Evolutionary conservation across 1,140 invertebrate species (phyloP), one percentile per base, ranked within the genome.

Genomic region (Nymphalis io): DNA sequence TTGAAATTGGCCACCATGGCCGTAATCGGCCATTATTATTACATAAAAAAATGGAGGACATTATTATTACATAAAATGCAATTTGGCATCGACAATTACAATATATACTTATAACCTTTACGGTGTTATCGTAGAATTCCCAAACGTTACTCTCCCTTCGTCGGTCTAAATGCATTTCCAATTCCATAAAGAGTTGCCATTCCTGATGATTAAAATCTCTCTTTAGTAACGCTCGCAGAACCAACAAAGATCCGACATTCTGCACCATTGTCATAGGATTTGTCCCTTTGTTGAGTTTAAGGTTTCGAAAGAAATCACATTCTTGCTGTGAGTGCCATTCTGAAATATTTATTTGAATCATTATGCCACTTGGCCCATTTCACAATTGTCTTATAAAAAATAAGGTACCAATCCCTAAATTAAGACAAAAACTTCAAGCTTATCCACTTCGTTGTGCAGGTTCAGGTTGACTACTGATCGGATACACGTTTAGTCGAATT

Each of bases 141-240:
- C 93, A 94, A 6, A 94, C 84, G 3, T 58, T 63, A 11, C 92
- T 93, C 16, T 81, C 80, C 55, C 90, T 89, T 58, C 94, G 88
- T 61, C 93, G 80, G 18, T 93, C 86, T 38, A 93, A 51, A 76
- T 95, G 94, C 16, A 92, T 89, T 78, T 95, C 94, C 68, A 95
- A 84, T 40, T 85, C 73, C 74, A 92, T 83, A 20, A 95, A 89
- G 72, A 88, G 76, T 10, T 90, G 60, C 94, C 94, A 95, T 12
- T 83, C 72, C 59, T 83, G 70, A 12, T 82, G 73, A 74, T 93
- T 80, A 2, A 74, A 73, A n/a, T 92, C 79, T 72, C 83, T 92
- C 33, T 94, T 85, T 3, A 95, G 78, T 72, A 94, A 80, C 12
- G 93, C 80, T 69, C 94, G 83, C 3, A 94, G 75, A 2, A 92